phyloP scores from a whole-genome alignment of 2,888 invertebrate species.

The Sinopyrophorus schimmeli region DNA sequence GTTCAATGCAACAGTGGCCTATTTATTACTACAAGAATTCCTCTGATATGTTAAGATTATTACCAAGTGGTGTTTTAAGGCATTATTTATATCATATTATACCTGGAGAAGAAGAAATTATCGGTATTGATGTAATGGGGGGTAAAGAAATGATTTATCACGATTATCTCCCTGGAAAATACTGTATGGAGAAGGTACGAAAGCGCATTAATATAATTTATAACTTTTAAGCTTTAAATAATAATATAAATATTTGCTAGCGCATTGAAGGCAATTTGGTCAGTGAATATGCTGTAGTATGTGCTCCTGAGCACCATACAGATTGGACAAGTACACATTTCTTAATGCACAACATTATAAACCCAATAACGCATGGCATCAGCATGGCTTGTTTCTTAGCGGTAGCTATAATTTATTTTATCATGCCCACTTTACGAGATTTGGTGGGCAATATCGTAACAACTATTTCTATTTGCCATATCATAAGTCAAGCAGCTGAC shows the following conservation, averaged over 20 bases:
- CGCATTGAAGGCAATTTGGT: slow-evolving; percentile 60
- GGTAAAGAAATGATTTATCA: slow-evolving; percentile 63
- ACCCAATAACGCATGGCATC: slow-evolving; percentile 76
- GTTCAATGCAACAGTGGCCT: slow-evolving; percentile 68
- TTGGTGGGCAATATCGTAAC: slow-evolving; percentile 84
- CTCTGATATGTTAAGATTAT: slow-evolving; percentile 65
- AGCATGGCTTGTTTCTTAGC: slow-evolving; percentile 71
- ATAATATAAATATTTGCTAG: slow-evolving; percentile 54
- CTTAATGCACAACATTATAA: slow-evolving; percentile 73
- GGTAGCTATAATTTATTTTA: slow-evolving; percentile 79
- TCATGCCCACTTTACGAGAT: slow-evolving; percentile 80
- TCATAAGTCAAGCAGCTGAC: slow-evolving; percentile 76
- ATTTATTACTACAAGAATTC: slow-evolving; percentile 67
- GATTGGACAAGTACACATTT: slow-evolving; percentile 76
- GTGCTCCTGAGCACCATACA: slow-evolving; percentile 70
- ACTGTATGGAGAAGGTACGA: slow-evolving; percentile 78
- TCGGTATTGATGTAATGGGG: slow-evolving; percentile 49
- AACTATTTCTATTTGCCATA: slow-evolving; percentile 77
- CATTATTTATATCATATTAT: slow-evolving; percentile 69
- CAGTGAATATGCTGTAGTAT: slow-evolving; percentile 73
- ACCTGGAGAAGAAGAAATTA: slow-evolving; percentile 50
- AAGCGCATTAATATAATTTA: background rate
- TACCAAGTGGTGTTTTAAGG: slow-evolving; percentile 72
- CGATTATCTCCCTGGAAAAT: slow-evolving; percentile 74
- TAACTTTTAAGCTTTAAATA: background rate